Evolutionary conservation across 2,113 vertebrate species (phyloP).

Genomic region (Felis catus): F.catus_Fca126_mat1.0 CM031414.1:20553501-20554000

Average conservation of each 20-base stretch:
- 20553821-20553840: background rate
- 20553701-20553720: background rate
- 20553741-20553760: background rate
- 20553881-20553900: background rate
- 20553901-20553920: background rate
- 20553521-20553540: background rate
- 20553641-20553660: background rate
- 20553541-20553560: background rate
- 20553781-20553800: background rate
- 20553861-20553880: background rate
- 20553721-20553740: background rate
- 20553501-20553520: background rate
- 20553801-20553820: background rate
- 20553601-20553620: background rate
- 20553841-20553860: background rate
- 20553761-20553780: background rate
- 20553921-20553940: background rate
- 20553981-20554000: slow-evolving; percentile 1
- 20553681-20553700: background rate
- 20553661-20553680: background rate
- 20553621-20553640: background rate
- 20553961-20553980: background rate
- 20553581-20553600: background rate
- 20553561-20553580: background rate
- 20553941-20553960: background rate